A percentile compares a stretch with the other conserved stretches of the same genome.
Evolutionary conservation across 2,113 vertebrate species (phyloP).

Genomic region (Platanista minor): DNA sequence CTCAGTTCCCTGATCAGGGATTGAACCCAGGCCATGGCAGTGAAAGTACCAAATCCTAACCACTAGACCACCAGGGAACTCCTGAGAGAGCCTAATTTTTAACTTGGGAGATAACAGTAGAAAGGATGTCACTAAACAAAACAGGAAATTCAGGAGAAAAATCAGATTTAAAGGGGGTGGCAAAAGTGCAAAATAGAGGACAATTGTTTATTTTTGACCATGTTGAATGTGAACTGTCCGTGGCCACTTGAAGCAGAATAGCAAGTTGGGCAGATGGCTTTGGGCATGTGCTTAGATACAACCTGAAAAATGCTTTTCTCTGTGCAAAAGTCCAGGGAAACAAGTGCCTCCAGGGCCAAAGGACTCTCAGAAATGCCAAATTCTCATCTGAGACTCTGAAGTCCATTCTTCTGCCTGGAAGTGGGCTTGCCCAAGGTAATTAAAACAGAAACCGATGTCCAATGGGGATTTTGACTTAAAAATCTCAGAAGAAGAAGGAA

Average conservation of each 20-base stretch:
- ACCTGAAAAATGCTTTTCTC: background rate
- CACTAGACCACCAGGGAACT: background rate
- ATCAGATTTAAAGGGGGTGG: background rate
- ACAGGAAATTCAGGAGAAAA: background rate
- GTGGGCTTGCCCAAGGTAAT: background rate
- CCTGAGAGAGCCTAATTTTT: background rate
- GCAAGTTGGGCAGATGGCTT: background rate
- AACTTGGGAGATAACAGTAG: background rate
- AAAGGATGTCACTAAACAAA: background rate
- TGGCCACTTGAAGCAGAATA: background rate
- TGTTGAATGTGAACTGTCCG: background rate
- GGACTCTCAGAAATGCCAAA: background rate
- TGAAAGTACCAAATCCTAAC: background rate
- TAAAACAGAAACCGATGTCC: background rate
- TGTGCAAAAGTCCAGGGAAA: background rate
- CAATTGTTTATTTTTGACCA: background rate
- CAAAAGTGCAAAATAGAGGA: background rate
- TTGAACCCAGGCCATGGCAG: background rate
- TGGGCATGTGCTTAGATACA: background rate
- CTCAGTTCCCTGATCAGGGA: background rate
- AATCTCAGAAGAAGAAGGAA: background rate
- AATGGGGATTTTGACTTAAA: background rate
- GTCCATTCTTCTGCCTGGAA: background rate
- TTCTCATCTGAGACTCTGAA: background rate
- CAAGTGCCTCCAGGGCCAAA: background rate